A percentile compares a stretch with the other conserved stretches of the same genome.
Conservation (phyloP, 1,140 invertebrate genomes). For the Scaptomyza montana region DNA sequence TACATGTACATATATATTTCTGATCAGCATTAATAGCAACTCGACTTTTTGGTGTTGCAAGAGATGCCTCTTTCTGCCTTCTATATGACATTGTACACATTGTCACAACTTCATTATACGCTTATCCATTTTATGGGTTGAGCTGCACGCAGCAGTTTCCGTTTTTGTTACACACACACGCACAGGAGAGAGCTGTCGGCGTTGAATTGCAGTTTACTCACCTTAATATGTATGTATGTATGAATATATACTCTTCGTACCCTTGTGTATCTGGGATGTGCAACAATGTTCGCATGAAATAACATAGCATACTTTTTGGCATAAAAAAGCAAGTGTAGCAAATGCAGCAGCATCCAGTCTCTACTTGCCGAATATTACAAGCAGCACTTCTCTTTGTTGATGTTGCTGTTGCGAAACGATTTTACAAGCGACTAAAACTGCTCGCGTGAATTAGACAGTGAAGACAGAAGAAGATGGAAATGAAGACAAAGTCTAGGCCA, state of each 20-base stretch:
- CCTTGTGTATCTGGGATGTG: constrained; percentile 24
- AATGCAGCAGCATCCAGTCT: constrained; percentile 14
- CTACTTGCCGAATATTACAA: constrained; percentile 16
- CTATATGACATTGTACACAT: no score
- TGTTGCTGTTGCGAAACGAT: constrained; percentile 47
- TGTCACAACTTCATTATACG: no score
- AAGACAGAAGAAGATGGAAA: constrained; percentile 1
- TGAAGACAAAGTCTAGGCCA: constrained; percentile 23
- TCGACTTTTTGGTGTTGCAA: no score
- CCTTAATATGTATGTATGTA: neutral
- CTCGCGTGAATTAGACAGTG: constrained; percentile 53
- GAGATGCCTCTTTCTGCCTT: no score
- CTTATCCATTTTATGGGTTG: no score
- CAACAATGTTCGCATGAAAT: constrained; percentile 63
- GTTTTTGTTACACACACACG: neutral
- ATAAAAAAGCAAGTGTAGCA: constrained; percentile 21
- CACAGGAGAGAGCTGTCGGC: neutral
- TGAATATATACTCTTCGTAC: neutral
- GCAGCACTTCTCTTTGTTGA: neutral
- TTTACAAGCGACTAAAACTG: constrained; percentile 54
- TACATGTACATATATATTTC: neutral
- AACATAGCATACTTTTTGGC: constrained; percentile 42
- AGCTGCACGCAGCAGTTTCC: neutral
- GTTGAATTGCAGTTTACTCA: neutral
- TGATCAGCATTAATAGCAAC: no score